Percentiles rank a stretch among this genome's conserved stretches.
These are phyloP conservation scores for Spilarctia lutea DNA, from an alignment of 2,888 invertebrate species.

Conservation along the genomic window DNA sequence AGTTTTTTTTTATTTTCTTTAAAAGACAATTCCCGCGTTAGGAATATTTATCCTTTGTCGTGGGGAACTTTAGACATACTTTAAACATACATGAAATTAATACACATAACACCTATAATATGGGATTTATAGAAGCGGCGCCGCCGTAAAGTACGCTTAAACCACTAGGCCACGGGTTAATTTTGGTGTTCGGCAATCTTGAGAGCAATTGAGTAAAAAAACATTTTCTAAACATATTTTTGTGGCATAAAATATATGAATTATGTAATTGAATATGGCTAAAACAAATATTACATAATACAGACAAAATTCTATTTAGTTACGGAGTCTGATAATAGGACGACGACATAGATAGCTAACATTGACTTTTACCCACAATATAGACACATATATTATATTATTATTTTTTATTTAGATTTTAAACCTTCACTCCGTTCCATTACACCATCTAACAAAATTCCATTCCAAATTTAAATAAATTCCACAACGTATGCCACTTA, in stretches of 20 bases:
- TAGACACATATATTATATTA: conserved; percentile 1
- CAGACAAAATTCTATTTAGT: not conserved
- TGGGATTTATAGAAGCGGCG: too few species aligned
- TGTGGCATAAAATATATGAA: too few species aligned
- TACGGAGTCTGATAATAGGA: not conserved
- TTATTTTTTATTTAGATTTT: not conserved
- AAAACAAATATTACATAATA: not conserved
- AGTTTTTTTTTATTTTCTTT: too few species aligned
- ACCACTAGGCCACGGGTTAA: not conserved
- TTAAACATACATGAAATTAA: too few species aligned
- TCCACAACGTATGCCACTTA: not conserved
- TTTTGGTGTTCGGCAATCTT: not conserved
- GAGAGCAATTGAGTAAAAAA: too few species aligned
- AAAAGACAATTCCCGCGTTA: too few species aligned
- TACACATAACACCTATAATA: too few species aligned
- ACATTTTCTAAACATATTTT: too few species aligned
- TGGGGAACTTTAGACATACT: too few species aligned
- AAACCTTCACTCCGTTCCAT: conserved; percentile 34
- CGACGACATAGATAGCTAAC: not conserved
- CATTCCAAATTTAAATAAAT: not conserved
- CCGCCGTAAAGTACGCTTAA: too few species aligned
- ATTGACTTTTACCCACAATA: not conserved
- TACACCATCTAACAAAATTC: conserved; percentile 44
- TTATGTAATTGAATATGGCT: not conserved
- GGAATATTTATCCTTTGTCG: too few species aligned